phyloP scores from a whole-genome alignment of 2,888 invertebrate species.

The Agrilus mali region DNA sequence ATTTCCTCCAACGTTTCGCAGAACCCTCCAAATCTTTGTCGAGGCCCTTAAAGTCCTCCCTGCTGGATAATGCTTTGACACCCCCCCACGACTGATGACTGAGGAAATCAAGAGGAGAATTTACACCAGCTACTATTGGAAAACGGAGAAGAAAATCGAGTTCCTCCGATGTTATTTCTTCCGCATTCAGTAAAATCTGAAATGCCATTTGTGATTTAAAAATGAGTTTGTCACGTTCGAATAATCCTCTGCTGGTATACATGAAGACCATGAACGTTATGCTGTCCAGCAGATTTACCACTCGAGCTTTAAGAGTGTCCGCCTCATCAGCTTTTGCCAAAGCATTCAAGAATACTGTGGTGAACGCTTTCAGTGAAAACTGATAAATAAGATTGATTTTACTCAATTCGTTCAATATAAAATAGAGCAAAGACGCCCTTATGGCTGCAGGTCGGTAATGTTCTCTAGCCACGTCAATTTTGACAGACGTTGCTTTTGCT shows the following conservation, averaged over 20 bases:
- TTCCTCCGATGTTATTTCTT: constrained; percentile 62
- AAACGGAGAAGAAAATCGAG: constrained; percentile 80
- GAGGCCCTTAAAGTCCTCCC: constrained; percentile 70
- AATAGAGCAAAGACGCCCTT: constrained; percentile 81
- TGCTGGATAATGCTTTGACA: constrained; percentile 62
- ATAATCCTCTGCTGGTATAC: constrained; percentile 82
- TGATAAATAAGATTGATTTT: constrained; percentile 93
- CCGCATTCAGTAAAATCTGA: constrained; percentile 46
- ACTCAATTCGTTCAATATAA: constrained; percentile 81
- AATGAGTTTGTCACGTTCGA: constrained; percentile 84
- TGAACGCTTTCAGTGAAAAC: constrained; percentile 89
- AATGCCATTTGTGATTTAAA: constrained; percentile 74
- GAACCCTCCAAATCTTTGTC: constrained; percentile 89
- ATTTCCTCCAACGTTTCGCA: constrained; percentile 85
- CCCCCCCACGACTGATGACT: constrained; percentile 79
- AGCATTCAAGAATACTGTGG: constrained; percentile 80
- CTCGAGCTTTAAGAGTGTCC: constrained; percentile 59
- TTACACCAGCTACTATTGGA: constrained; percentile 61
- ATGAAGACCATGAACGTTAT: constrained; percentile 78
- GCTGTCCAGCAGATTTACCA: constrained; percentile 67
- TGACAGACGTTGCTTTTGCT: constrained; percentile 71
- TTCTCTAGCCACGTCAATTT: constrained; percentile 86
- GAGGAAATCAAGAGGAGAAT: constrained; percentile 73
- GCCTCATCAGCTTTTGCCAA: constrained; percentile 54
- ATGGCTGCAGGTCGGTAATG: constrained; percentile 75